Conservation (phyloP, 2,888 invertebrate species). For the Andrena bicolor region DNA sequence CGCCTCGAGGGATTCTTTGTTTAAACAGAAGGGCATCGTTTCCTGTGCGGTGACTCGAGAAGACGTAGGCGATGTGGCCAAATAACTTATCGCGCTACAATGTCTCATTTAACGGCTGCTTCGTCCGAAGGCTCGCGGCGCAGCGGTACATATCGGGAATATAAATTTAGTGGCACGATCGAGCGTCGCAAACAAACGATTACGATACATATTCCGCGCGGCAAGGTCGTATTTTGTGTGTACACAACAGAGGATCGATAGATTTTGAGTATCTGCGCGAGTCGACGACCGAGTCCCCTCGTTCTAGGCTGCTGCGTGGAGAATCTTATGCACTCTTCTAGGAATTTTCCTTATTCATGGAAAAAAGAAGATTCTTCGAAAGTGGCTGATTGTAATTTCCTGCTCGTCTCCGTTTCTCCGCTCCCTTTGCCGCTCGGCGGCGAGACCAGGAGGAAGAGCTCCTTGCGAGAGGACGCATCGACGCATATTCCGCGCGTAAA, state of each 20-base stretch:
- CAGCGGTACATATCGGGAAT: constrained; percentile 10
- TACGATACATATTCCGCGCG: not conserved
- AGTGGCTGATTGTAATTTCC: not conserved
- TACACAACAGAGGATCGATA: constrained; percentile 11
- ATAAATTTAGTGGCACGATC: constrained; percentile 40
- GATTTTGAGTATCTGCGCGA: constrained; percentile 11
- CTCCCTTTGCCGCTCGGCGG: not conserved
- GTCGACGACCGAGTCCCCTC: not conserved
- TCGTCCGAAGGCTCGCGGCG: not conserved
- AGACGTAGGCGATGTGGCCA: not conserved
- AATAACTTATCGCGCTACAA: not conserved
- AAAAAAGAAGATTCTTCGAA: not conserved
- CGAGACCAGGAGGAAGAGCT: constrained; percentile 27
- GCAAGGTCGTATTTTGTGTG: constrained; percentile 44
- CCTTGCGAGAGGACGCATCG: constrained; percentile 35
- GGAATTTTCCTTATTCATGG: not conserved
- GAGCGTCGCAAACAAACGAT: constrained; percentile 26
- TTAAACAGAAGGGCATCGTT: constrained; percentile 24
- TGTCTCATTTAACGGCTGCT: not conserved
- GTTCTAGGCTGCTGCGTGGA: not conserved
- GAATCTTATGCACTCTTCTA: not conserved
- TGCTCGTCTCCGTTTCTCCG: not conserved
- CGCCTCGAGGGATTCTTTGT: constrained; percentile 23
- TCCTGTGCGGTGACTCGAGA: not conserved
- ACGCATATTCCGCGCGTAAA: constrained; percentile 47